phyloP scores from a whole-genome alignment of 2,888 invertebrate species.

The Standfussiana lucernea region DNA sequence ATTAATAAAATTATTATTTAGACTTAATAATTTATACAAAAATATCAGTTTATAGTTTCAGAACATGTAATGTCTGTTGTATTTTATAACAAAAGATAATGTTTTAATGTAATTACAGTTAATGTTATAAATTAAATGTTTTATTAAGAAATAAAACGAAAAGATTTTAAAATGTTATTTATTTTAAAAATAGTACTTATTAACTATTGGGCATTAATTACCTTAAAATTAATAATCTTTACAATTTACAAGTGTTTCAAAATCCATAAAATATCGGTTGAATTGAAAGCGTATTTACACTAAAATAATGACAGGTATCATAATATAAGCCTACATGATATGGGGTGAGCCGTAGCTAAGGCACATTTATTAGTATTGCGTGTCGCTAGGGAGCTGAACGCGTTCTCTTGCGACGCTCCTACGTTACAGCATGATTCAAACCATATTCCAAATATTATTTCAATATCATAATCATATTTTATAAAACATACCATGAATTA shows the following conservation, averaged over 20 bases:
- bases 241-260: slow-evolving; percentile 91
- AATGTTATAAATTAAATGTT: slow-evolving; percentile 17
- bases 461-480: slow-evolving; percentile 77
- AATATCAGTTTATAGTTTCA: slow-evolving; percentile 7
- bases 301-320: slow-evolving; percentile 88
- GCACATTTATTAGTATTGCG: slow-evolving; percentile 86
- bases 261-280: slow-evolving; percentile 91
- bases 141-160: slow-evolving; percentile 82
- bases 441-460: slow-evolving; percentile 79
- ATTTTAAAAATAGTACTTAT: slow-evolving; percentile 90
- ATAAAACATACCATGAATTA: slow-evolving; percentile 78
- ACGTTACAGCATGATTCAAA: slow-evolving; percentile 71
- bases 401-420: slow-evolving; percentile 46
- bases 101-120: slow-evolving; percentile 19
- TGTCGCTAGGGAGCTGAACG: slow-evolving; percentile 66
- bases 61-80: slow-evolving; percentile 14
- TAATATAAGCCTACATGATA: slow-evolving; percentile 87
- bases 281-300: slow-evolving; percentile 90
- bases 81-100: slow-evolving; percentile 32
- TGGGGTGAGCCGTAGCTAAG: slow-evolving; percentile 89
- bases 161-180: slow-evolving; percentile 88
- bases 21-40: slow-evolving; percentile 22
- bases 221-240: slow-evolving; percentile 90
- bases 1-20: slow-evolving; percentile 10
- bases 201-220: slow-evolving; percentile 89